phyloP scores from a whole-genome alignment of 2,888 invertebrate genomes.

The Microchrysa polita region DNA sequence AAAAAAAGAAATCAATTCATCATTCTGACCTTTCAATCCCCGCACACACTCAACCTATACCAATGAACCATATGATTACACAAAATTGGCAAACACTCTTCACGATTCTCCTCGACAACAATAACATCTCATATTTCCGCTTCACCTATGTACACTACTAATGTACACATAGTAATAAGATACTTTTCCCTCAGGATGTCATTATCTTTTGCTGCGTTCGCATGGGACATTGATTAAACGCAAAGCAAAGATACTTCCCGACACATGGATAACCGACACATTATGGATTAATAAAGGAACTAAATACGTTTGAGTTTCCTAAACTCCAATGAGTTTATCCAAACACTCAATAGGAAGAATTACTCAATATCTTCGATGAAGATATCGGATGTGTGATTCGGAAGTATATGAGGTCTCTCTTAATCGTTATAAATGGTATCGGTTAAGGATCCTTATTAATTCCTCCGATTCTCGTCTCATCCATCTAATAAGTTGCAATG shows the following conservation, averaged over 20 bases:
- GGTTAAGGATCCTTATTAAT: constrained; percentile 46
- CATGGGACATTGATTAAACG: constrained; percentile 16
- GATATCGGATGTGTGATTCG: constrained; percentile 14
- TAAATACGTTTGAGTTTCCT: neutral
- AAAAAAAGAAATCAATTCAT: neutral
- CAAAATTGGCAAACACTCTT: constrained; percentile 16
- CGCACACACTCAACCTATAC: constrained; percentile 3
- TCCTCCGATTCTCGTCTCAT: constrained; percentile 13
- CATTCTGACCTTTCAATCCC: constrained; percentile 5
- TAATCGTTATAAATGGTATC: constrained; percentile 47
- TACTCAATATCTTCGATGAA: neutral
- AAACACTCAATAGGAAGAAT: constrained; percentile 10
- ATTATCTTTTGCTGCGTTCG: neutral
- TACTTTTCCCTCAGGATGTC: constrained; percentile 2
- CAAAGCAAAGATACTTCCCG: constrained; percentile 27
- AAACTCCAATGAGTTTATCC: neutral
- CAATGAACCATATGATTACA: constrained; percentile 4
- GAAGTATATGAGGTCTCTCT: constrained; percentile 42
- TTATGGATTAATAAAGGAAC: constrained; percentile 9
- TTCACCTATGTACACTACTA: constrained; percentile 1
- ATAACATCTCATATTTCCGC: constrained; percentile 3
- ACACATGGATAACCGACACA: neutral
- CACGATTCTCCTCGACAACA: neutral
- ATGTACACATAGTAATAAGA: constrained; percentile 1
- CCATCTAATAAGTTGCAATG: constrained; percentile 45